Percentiles rank a stretch among this genome's conserved stretches.
phyloP scores from a whole-genome alignment of 2,797 vertebrate species.

The Pangasius djambal region DNA sequence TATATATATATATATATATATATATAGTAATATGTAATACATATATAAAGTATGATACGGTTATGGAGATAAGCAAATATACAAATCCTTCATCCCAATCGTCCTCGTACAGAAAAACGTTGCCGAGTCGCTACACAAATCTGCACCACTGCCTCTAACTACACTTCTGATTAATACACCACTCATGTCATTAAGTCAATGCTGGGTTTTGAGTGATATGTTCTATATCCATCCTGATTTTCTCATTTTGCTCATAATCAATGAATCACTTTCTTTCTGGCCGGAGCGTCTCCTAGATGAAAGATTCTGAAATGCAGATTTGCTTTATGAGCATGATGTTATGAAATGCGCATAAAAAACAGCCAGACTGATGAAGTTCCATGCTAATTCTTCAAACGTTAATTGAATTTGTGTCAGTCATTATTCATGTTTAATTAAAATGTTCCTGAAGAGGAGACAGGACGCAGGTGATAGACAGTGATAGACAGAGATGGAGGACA shows the following conservation, averaged over 20 bases:
- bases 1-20: too few relatives aligned
- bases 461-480: not conserved
- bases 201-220: not conserved
- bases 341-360: not conserved
- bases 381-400: not conserved
- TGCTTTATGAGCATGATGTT: not conserved
- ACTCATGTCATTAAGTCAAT: not conserved
- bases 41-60: not conserved
- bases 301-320: conserved; percentile 1
- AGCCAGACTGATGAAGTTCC: not conserved
- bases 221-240: conserved; percentile 1
- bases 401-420: not conserved
- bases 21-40: too few relatives aligned
- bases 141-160: not conserved
- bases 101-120: not conserved
- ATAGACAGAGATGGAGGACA: not conserved
- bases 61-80: not conserved
- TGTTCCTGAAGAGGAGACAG: not conserved
- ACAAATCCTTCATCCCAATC: not conserved
- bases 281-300: not conserved
- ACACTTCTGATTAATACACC: not conserved
- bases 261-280: conserved; percentile 15
- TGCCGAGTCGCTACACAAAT: not conserved
- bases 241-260: conserved; percentile 9
- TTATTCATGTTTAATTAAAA: conserved; percentile 17